Evolutionary conservation across 2,797 vertebrate genomes (phyloP).

Genomic region (Sebastes kiyomatsui): DNA sequence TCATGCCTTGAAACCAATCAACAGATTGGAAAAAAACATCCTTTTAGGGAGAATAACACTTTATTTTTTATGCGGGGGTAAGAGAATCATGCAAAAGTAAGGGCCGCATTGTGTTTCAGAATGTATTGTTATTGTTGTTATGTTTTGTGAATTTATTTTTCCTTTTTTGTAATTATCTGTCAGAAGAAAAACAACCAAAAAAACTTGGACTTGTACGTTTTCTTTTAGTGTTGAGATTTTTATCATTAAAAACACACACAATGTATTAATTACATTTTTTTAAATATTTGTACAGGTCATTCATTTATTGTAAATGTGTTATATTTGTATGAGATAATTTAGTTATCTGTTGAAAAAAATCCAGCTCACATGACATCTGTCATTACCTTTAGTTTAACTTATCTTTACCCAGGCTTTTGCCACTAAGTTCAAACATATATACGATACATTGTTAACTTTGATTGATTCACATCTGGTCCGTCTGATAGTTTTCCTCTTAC

Average conservation of each 20-base stretch:
- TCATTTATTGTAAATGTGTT: background rate
- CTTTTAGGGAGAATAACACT: background rate
- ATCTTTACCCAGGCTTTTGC: background rate
- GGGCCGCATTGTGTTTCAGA: background rate
- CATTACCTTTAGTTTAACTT: background rate
- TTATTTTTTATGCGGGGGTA: background rate
- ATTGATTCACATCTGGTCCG: constrained; percentile 40
- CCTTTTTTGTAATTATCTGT: background rate
- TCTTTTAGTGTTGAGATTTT: background rate
- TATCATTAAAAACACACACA: background rate
- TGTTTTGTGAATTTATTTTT: background rate
- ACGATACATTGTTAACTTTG: background rate
- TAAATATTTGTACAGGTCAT: background rate
- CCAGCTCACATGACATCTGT: background rate
- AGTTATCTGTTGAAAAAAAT: background rate
- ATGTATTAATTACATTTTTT: background rate
- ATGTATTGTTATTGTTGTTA: background rate
- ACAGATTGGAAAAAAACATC: background rate
- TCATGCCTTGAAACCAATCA: background rate
- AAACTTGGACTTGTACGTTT: background rate
- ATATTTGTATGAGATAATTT: background rate
- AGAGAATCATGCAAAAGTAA: background rate
- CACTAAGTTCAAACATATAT: background rate
- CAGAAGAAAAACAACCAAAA: background rate
- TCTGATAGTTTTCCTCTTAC: background rate